Conservation (phyloP, 2,888 invertebrate species). For the Cryptus armator region DNA sequence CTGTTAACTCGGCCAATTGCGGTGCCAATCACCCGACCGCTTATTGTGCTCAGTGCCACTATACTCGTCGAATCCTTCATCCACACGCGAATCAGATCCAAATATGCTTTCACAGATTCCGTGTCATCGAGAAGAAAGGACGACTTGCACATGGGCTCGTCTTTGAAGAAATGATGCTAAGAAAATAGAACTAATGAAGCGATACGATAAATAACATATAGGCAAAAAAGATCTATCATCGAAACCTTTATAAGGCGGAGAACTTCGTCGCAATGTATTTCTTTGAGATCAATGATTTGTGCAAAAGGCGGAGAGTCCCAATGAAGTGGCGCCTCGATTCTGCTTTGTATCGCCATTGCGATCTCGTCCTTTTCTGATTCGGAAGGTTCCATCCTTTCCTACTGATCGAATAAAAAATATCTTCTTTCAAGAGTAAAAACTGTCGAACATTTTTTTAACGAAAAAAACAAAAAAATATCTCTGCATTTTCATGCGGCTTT, state of each 20-base stretch:
- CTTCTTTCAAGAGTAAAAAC: neutral
- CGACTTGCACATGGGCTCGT: constrained; percentile 79
- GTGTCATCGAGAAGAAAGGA: constrained; percentile 72
- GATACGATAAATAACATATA: neutral
- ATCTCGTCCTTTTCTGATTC: constrained; percentile 66
- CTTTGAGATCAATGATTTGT: constrained; percentile 77
- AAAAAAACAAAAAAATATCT: neutral
- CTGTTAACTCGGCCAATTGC: constrained; percentile 75
- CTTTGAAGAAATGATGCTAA: constrained; percentile 78
- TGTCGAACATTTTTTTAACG: neutral
- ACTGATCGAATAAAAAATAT: neutral
- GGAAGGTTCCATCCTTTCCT: constrained; percentile 28
- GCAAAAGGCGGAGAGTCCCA: constrained; percentile 75
- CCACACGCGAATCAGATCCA: constrained; percentile 75
- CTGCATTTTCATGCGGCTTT: constrained; percentile 10
- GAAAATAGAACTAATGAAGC: constrained; percentile 11
- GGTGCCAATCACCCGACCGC: constrained; percentile 78
- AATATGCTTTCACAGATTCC: constrained; percentile 73
- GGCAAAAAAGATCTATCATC: neutral
- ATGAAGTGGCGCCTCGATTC: constrained; percentile 74
- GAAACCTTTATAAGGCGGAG: constrained; percentile 79
- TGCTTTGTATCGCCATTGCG: constrained; percentile 68
- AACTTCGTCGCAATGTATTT: constrained; percentile 77
- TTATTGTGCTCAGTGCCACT: constrained; percentile 75
- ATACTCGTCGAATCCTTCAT: constrained; percentile 80